Base-by-base conservation (phyloP, 2,888 invertebrate genomes). In the Drosophila nr. medialis region DNA sequence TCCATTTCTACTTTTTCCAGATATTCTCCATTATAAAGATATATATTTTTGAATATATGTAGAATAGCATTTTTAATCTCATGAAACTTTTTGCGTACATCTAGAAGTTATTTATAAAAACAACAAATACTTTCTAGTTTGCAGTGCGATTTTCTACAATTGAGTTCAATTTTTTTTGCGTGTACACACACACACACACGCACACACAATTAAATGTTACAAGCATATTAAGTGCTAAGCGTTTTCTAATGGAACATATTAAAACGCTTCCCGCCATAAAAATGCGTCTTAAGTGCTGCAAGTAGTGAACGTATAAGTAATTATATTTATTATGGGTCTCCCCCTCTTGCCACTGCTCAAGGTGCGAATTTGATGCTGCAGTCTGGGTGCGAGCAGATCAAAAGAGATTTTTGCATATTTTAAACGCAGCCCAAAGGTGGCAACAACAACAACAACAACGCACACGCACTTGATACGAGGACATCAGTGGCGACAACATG, bases 201-300 rank as follows among this genome's bases (percentile, higher is more conserved):
- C 63, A 29, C 29, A 59, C 21, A 45, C 40, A 63, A 70, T 74
- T 78, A 64, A 75, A 79, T 73, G 59, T 64, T 62, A 64, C 60
- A 50, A 64, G 49, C 60, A 72, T 67, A 66, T 58, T 64, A 60
- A 58, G 62, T 64, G 83, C 72, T 77, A 88, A 86, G 76, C 80
- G 77, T 56, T 81, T 85, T 89, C 83, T 87, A 89, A 89, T 87
- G 87, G 77, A 63, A 67, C 76, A 85, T 81, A 87, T 89, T 87
- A 87, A 89, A 82, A 55, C 62, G 38, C 66, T 69, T 69, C 54
- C 55, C 60, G 49, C 40, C 69, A 64, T 56, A 64, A 72, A 75
- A 77, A 61, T 49, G 48, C 21, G 69, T 63, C 72, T 72, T 71
- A 50, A 64, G 72, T 71, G 72, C 59, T 30, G 18, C 7, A 11